A percentile compares a stretch with the other conserved stretches of the same genome.
Conservation (phyloP, 2,797 vertebrate genomes). For the Octomys mimax region DNA sequence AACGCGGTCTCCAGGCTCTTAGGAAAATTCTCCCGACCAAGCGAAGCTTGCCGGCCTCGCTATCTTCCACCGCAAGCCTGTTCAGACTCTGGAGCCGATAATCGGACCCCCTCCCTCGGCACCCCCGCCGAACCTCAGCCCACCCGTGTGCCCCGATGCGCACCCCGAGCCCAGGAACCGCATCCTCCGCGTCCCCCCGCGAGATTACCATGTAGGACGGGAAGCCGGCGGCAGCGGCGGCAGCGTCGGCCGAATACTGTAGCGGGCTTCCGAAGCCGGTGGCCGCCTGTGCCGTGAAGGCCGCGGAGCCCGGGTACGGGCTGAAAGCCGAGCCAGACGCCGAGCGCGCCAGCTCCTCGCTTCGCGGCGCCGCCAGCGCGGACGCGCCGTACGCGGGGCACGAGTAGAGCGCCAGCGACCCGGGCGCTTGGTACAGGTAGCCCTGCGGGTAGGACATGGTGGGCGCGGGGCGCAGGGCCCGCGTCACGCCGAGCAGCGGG, state of each 20-base stretch:
- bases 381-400: slow-evolving; percentile 98
- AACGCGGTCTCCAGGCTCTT: background rate
- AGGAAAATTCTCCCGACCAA: background rate
- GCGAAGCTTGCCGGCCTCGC: background rate
- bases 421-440: slow-evolving; percentile 99
- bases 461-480: slow-evolving; percentile 85
- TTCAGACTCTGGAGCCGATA: background rate
- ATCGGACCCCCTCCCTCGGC: background rate
- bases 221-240: slow-evolving; percentile 94
- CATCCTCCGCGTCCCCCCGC: background rate
- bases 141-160: background rate
- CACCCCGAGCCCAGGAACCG: background rate
- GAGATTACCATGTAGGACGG: slow-evolving; percentile 98
- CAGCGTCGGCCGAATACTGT: slow-evolving; percentile 96
- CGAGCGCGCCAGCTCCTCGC: slow-evolving; percentile 96
- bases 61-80: background rate
- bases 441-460: slow-evolving; percentile 99
- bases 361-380: slow-evolving; percentile 96
- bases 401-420: slow-evolving; percentile 98
- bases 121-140: background rate
- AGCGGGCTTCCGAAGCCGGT: slow-evolving; percentile 97
- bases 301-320: slow-evolving; percentile 98
- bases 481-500: slow-evolving; percentile 86
- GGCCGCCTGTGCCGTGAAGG: slow-evolving; percentile 95
- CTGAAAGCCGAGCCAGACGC: slow-evolving; percentile 98